Conservation (phyloP, 2,113 vertebrate species). For the Synodontis membranacea region DNA sequence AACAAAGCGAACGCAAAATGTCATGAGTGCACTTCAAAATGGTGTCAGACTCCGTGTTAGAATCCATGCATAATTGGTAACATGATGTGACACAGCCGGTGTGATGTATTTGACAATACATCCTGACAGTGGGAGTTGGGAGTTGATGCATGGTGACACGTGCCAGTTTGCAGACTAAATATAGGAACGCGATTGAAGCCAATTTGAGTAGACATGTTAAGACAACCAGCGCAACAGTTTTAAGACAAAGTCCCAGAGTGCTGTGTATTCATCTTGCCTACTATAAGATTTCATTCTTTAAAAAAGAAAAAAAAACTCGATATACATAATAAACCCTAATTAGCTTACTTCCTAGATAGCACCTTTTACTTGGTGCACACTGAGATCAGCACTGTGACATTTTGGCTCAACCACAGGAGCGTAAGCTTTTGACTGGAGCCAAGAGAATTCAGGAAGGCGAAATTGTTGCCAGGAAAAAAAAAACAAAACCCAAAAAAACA, state of each 20-base stretch:
- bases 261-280: neutral
- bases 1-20: slow-evolving; percentile 40
- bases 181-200: neutral
- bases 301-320: neutral
- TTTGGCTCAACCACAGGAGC: slow-evolving; percentile 18
- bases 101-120: slow-evolving; percentile 42
- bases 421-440: slow-evolving; percentile 13
- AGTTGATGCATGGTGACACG: slow-evolving; percentile 43
- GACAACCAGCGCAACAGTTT: slow-evolving; percentile 8
- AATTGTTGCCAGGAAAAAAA: neutral
- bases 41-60: slow-evolving; percentile 22
- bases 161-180: slow-evolving; percentile 39
- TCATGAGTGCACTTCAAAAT: slow-evolving; percentile 41
- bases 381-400: slow-evolving; percentile 8
- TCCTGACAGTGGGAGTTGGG: slow-evolving; percentile 42
- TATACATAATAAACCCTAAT: neutral
- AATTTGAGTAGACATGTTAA: slow-evolving; percentile 18
- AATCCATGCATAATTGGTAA: slow-evolving; percentile 47
- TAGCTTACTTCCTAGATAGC: neutral
- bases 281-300: neutral
- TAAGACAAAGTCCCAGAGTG: neutral
- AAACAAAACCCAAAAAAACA: no score
- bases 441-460: neutral
- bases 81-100: slow-evolving; percentile 26
- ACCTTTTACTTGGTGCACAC: neutral